Conservation (phyloP, 2,888 invertebrate species). For the Drosophila rellima region DNA sequence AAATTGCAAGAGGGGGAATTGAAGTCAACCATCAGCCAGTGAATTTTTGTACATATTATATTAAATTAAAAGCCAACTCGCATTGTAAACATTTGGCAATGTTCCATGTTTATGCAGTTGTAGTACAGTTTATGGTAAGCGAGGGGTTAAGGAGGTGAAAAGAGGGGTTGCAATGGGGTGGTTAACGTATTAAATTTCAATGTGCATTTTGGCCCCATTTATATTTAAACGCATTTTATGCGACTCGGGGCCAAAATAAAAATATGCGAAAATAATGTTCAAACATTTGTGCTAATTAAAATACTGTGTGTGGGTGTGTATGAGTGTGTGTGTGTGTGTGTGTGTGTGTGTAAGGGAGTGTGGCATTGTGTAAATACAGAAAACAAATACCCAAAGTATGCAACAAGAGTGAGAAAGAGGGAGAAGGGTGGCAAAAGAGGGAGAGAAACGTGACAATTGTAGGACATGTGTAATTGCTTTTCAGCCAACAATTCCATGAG, state of each 20-base stretch:
- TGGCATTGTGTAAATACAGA: conserved; percentile 20
- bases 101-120: conserved; percentile 16
- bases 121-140: background rate
- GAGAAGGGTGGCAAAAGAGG: background rate
- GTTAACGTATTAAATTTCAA: conserved; percentile 59
- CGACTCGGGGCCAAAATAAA: conserved; percentile 58
- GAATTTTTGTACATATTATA: conserved; percentile 48
- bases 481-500: conserved; percentile 46
- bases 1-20: background rate
- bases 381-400: conserved; percentile 48
- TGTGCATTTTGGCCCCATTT: conserved; percentile 41
- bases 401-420: background rate
- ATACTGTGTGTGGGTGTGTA: conserved; percentile 32
- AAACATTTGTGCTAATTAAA: conserved; percentile 78
- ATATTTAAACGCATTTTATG: conserved; percentile 58
- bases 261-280: conserved; percentile 73
- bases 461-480: conserved; percentile 77
- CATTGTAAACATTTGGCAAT: conserved; percentile 25
- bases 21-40: conserved; percentile 8
- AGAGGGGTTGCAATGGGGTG: conserved; percentile 3
- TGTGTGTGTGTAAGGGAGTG: conserved; percentile 11
- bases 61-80: conserved; percentile 62
- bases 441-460: conserved; percentile 32
- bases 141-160: background rate
- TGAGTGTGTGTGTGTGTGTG: conserved; percentile 18